Conservation (phyloP, 2,113 vertebrate genomes). For the Psittacus erithacus region DNA sequence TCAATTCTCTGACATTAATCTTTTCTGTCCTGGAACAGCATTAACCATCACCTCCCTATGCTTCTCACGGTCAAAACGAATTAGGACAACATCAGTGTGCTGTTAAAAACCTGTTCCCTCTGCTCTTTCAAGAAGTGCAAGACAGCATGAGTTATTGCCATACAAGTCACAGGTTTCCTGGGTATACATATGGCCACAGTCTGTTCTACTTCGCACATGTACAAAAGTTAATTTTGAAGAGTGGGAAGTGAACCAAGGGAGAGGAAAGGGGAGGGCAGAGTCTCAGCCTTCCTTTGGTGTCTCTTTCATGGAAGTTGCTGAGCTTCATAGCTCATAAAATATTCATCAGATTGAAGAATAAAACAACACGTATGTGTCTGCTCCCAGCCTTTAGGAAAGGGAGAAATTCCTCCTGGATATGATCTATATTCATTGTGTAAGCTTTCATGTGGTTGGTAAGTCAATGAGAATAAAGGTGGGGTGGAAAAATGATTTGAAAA, state of each 20-base stretch:
- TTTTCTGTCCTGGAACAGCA: background rate
- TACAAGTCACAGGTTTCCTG: background rate
- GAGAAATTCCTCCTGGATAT: constrained; percentile 55
- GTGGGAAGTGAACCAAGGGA: background rate
- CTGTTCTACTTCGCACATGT: background rate
- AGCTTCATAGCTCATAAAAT: constrained; percentile 64
- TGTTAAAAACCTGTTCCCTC: background rate
- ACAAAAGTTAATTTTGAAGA: constrained; percentile 12
- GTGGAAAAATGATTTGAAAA: constrained; percentile 22
- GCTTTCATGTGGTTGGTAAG: constrained; percentile 29
- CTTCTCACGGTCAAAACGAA: background rate
- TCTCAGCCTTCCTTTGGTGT: constrained; percentile 1
- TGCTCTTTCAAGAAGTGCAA: background rate
- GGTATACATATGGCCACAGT: background rate
- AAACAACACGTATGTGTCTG: constrained; percentile 38
- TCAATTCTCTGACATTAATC: background rate
- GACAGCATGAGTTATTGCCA: background rate
- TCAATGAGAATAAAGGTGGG: constrained; percentile 27
- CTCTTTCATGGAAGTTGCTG: constrained; percentile 21
- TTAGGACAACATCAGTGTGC: background rate
- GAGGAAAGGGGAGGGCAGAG: background rate
- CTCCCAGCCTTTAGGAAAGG: constrained; percentile 22
- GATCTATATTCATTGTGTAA: constrained; percentile 50
- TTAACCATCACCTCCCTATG: background rate
- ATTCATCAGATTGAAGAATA: constrained; percentile 61